Conservation (phyloP, 2,113 vertebrate species). For the Nothobranchius kuhntae region DNA sequence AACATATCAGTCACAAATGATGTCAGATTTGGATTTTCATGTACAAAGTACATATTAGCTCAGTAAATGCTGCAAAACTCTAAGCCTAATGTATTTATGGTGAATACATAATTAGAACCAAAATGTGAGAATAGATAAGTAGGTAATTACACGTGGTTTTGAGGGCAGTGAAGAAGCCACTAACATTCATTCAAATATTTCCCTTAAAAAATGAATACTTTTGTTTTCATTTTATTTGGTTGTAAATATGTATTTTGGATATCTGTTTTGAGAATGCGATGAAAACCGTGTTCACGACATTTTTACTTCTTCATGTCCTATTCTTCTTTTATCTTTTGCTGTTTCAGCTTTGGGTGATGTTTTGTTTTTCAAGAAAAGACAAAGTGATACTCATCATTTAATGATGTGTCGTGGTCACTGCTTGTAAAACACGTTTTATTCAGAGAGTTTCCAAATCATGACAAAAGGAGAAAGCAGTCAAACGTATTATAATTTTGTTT, state of each 20-base stretch:
- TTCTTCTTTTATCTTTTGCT: constrained; percentile 50
- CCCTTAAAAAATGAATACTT: constrained; percentile 41
- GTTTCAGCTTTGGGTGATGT: constrained; percentile 56
- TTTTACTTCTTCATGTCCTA: constrained; percentile 49
- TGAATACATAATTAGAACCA: constrained; percentile 37
- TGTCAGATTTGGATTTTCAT: constrained; percentile 72
- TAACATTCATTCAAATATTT: constrained; percentile 39
- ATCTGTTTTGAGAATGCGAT: constrained; percentile 63
- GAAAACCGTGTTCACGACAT: constrained; percentile 38
- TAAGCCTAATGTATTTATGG: constrained; percentile 31
- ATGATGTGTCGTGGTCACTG: constrained; percentile 62
- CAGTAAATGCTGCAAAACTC: constrained; percentile 72
- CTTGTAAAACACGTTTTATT: constrained; percentile 55
- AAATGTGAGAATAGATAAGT: constrained; percentile 13
- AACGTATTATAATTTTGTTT: constrained; percentile 27
- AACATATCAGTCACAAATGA: constrained; percentile 74
- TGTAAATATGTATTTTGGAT: constrained; percentile 81
- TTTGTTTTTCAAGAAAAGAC: constrained; percentile 37
- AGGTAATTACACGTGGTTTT: constrained; percentile 11
- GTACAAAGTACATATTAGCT: constrained; percentile 75
- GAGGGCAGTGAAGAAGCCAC: constrained; percentile 25
- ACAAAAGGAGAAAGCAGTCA: constrained; percentile 58
- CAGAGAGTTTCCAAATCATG: constrained; percentile 71
- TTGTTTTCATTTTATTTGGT: constrained; percentile 45
- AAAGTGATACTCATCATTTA: constrained; percentile 61